Conservation (phyloP, 2,888 invertebrate genomes). For the Leptopilina syphax region DNA sequence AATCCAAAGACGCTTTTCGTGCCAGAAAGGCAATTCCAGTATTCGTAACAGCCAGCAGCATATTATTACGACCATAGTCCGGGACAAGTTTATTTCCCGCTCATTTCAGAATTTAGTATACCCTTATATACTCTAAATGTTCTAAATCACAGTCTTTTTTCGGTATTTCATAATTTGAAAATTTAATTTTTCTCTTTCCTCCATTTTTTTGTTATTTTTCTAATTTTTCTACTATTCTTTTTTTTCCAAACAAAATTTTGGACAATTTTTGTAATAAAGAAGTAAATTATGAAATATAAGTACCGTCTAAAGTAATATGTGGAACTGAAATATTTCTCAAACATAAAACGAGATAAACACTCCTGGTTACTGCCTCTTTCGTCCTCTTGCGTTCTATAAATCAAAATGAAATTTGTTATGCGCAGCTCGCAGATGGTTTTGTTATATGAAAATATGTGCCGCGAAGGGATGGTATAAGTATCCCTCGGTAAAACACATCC, state of each 20-base stretch:
- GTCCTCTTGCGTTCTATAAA: constrained; percentile 71
- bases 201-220: not conserved
- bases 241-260: not conserved
- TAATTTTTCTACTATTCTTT: not conserved
- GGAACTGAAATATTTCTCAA: constrained; percentile 11
- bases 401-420: constrained; percentile 77
- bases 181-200: too few species aligned
- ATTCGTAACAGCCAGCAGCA: constrained; percentile 63
- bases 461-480: constrained; percentile 75
- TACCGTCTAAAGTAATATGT: constrained; percentile 20
- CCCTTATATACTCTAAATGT: constrained; percentile 46
- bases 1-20: constrained; percentile 62
- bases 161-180: too few species aligned
- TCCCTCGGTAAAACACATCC: constrained; percentile 76
- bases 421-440: constrained; percentile 77
- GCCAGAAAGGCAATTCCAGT: constrained; percentile 64
- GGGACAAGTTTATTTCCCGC: constrained; percentile 70
- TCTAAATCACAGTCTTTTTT: constrained; percentile 53
- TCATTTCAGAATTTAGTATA: constrained; percentile 72
- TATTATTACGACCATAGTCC: constrained; percentile 68
- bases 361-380: constrained; percentile 51
- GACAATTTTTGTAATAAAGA: too few species aligned
- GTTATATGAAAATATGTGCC: constrained; percentile 78
- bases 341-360: constrained; percentile 48
- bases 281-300: constrained; percentile 19